Conservation (phyloP, 2,113 vertebrate species). For the Saccopteryx leptura region DNA sequence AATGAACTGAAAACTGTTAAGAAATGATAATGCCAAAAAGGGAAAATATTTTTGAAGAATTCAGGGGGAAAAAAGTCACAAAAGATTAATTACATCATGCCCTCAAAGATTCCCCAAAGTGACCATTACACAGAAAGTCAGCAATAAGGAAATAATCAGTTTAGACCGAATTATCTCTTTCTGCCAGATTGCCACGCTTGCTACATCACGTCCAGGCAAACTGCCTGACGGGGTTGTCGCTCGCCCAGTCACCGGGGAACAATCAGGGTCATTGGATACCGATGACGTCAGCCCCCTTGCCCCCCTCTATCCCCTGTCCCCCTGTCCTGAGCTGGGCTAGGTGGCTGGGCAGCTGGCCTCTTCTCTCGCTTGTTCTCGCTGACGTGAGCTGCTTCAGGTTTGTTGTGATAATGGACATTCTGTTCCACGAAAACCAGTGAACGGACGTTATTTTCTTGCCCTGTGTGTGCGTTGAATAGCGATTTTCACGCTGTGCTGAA, state of each 20-base stretch:
- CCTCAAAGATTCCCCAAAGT: background rate
- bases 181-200: accelerated
- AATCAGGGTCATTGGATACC: accelerated
- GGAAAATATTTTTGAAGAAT: background rate
- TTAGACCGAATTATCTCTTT: background rate
- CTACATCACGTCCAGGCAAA: accelerated
- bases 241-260: background rate
- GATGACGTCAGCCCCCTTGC: accelerated
- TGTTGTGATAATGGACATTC: too few relatives aligned
- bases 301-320: accelerated
- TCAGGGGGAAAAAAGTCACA: background rate
- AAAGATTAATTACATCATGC: background rate
- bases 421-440: background rate
- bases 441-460: background rate
- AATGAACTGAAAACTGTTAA: background rate
- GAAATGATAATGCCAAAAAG: background rate
- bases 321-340: too few relatives aligned
- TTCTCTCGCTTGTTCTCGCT: accelerated
- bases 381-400: accelerated
- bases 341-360: too few relatives aligned
- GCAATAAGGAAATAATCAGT: background rate
- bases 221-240: accelerated
- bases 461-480: background rate
- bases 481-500: background rate
- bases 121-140: too few relatives aligned